phyloP scores from a whole-genome alignment of 2,888 invertebrate species.

The Kryphioiulus occultus region DNA sequence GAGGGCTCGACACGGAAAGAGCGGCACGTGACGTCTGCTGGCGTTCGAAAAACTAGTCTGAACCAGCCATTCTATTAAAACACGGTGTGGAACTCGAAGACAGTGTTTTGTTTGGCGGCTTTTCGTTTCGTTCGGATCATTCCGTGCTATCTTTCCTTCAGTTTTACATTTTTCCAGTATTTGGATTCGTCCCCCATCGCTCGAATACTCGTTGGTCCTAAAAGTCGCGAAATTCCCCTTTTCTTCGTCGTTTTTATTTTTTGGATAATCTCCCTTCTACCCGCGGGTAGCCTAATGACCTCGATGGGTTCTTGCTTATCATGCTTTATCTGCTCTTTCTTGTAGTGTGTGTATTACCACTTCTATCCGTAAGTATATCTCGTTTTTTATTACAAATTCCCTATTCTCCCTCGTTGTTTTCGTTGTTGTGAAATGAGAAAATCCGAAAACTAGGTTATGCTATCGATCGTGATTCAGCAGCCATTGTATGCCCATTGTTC shows the following conservation, averaged over 20 bases:
- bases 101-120: not conserved
- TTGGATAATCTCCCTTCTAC: slow-evolving; percentile 49
- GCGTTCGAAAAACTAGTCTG: slow-evolving; percentile 39
- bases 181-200: not conserved
- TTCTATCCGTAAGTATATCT: slow-evolving; percentile 49
- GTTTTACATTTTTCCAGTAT: not conserved
- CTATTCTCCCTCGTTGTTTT: not conserved
- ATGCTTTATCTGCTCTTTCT: slow-evolving; percentile 52
- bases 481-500: slow-evolving; percentile 13
- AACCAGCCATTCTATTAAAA: not conserved
- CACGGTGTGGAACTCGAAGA: not conserved
- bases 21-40: not conserved
- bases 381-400: not conserved
- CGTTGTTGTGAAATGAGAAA: not conserved
- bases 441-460: not conserved
- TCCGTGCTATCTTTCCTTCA: slow-evolving; percentile 21
- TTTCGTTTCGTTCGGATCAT: slow-evolving; percentile 21
- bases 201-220: not conserved
- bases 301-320: slow-evolving; percentile 54
- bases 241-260: slow-evolving; percentile 39
- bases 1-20: not conserved
- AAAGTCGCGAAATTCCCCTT: slow-evolving; percentile 22
- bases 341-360: slow-evolving; percentile 53
- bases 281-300: slow-evolving; percentile 51
- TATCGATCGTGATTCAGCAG: not conserved